These are phyloP conservation scores for Podarcis lilfordi DNA, from an alignment of 2,797 vertebrate genomes.

Conservation along the genomic window DNA sequence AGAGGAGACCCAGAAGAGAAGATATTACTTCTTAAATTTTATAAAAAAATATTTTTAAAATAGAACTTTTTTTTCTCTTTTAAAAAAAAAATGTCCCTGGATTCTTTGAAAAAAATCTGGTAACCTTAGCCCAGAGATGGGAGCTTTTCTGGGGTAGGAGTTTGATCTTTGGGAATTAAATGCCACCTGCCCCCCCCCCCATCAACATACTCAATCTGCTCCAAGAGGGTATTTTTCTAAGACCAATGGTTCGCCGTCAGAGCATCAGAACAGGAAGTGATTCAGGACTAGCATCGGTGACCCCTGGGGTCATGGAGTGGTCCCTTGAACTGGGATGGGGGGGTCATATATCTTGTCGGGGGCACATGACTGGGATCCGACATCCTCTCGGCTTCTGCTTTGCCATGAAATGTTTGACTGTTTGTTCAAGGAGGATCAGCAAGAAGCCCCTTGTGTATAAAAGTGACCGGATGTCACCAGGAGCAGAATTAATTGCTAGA, in stretches of 20 bases:
- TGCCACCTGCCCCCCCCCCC: background rate
- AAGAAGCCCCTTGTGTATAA: background rate
- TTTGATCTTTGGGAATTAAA: too few species aligned
- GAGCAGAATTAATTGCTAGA: constrained; percentile 54
- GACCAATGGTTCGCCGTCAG: too few species aligned
- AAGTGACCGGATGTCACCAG: constrained; percentile 30
- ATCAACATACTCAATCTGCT: background rate
- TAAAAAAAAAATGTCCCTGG: too few species aligned
- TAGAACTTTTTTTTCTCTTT: too few species aligned
- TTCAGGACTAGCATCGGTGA: background rate
- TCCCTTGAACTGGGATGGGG: background rate
- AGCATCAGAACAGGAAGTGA: background rate
- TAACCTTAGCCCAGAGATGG: background rate
- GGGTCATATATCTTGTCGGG: background rate
- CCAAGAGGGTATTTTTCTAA: background rate
- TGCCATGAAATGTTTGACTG: background rate
- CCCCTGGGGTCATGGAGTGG: background rate
- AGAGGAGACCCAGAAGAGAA: too few species aligned
- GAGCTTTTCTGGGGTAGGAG: background rate
- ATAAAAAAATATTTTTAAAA: too few species aligned
- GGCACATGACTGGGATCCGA: background rate
- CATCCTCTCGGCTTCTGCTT: background rate
- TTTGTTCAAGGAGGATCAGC: background rate
- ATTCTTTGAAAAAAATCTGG: too few species aligned
- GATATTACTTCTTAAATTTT: too few species aligned